Evolutionary conservation across 2,888 invertebrate genomes (phyloP), one percentile per base, ranked within the genome.

Genomic region (Cetonia aurata): DNA sequence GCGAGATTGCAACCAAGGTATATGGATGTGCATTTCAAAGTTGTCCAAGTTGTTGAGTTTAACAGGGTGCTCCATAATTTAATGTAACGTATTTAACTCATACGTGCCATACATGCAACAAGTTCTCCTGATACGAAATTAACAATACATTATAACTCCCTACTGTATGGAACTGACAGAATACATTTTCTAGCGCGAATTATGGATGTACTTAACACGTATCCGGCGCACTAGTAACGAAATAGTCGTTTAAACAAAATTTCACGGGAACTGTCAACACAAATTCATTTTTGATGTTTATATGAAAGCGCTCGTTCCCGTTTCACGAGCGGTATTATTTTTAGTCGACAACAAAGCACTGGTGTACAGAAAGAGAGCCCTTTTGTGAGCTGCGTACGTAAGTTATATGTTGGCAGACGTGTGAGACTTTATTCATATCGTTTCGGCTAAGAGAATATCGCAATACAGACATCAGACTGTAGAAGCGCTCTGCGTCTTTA

Each of bases 121-220:
- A 37, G 37, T 37, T 10, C 37, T 37, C 10, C 37, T 37, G 10
- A 6, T 37, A 37, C 10, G 37, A 37, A 37, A 37, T 37, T 37
- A 37, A 37, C 37, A 37, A 37, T 37, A 37, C 37, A 37, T 6
- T 37, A 37, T 37, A 9, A 8, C 37, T 9, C 8, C 8, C 9
- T 37, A 8, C 37, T 8, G 41, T 12, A 17, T 41, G 57, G 3
- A 10, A 9, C 57, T 42, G 57, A 41, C 57, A 57, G 57, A 57
- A 42, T 41, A 19, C 42, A 41, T 17, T 17, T 57, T 57, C 41
- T 41, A 41, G 12, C 19, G 19, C 57, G 17, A 56, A 56, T 56
- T 56, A 56, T 56, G 56, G 56, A 56, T 15, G 41, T 41, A 41
- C 56, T 56, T 56, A 56, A 41, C 56, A 56, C 41, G 19, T 57